Evolutionary conservation across 2,797 vertebrate genomes (phyloP), one percentile per base, ranked within the genome.

Genomic region (Neomorphus geoffroyi): DNA sequence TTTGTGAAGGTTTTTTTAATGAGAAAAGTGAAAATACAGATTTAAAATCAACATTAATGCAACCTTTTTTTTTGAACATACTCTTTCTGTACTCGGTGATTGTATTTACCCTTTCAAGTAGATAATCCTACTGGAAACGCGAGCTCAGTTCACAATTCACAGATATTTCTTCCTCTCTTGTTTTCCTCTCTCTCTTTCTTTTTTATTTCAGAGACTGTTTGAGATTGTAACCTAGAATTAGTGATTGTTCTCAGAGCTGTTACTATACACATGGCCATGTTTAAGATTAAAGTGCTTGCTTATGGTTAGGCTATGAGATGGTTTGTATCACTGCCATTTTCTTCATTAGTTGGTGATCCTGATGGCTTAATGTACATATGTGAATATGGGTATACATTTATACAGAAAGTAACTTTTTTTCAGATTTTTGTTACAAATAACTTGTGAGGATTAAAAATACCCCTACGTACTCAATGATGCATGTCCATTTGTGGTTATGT

Each of bases 381-480:
- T 39, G 30, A 79, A 13, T 57, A 70, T 9, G 23, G 13, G 6
- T 54, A 45, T 30, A 18, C 39, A 41, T 30, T 72, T 54, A 48
- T 7, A 61, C 12, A 41, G 24, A 28, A 54, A 48, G 30, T 10
- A 2, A 30, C 30, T 11, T 73, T 72, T 71, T 88, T 56, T 11
- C 19, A 41, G 5, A 0, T 23, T 84, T 88, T 67, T 81, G 4
- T 18, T 60, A 11, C 6, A 78, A 93, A 26, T 65, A 60, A 53
- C 22, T 62, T 61, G 13, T 54, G 18, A 3, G 14, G 18, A 54
- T 60, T 4, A 7, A 13, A 43, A 86, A 69, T n/a, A 66, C 5
- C 7, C 3, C 33, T 30, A 7, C 0, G 1, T 74, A 64, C 19
- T 72, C 12, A 28, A 3, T 48, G 37, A 32, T 28, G 1, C 54